A percentile compares a stretch with the other conserved stretches of the same genome.
Conservation (phyloP, 2,113 vertebrate species). For the Aix galericulata region DNA sequence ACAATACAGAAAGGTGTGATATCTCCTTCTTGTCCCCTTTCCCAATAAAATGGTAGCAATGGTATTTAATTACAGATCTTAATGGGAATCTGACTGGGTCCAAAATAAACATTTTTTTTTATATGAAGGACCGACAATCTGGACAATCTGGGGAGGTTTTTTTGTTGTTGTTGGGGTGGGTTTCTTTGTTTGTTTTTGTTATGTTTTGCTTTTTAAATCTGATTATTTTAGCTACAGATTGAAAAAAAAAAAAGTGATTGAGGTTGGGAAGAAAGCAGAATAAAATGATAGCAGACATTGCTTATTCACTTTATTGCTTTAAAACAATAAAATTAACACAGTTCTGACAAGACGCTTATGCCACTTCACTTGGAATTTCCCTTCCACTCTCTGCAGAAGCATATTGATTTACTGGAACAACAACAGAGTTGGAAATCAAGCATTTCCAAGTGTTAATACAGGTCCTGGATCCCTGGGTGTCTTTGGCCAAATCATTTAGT, state of each 20-base stretch:
- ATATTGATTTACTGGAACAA: not conserved
- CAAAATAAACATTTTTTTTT: not conserved
- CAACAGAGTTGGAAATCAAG: not conserved
- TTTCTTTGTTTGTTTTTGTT: not conserved
- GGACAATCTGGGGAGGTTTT: too few relatives aligned
- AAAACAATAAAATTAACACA: not conserved
- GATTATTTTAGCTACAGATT: not conserved
- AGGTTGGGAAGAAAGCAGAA: not conserved
- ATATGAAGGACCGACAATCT: not conserved
- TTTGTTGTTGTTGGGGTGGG: too few relatives aligned
- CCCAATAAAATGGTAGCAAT: not conserved
- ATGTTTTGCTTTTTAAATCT: not conserved
- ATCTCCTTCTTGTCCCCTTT: not conserved
- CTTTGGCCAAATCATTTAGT: not conserved
- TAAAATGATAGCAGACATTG: not conserved
- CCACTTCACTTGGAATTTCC: not conserved
- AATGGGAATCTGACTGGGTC: not conserved
- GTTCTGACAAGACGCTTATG: not conserved
- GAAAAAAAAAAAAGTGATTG: not conserved
- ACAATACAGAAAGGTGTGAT: not conserved
- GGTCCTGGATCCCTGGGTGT: not conserved
- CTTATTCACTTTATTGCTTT: not conserved
- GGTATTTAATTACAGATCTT: not conserved
- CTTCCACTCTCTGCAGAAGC: not conserved
- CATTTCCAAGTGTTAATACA: not conserved